Evolutionary conservation across 2,888 invertebrate genomes (phyloP), one percentile per base, ranked within the genome.

Genomic region (Altica lythri): DNA sequence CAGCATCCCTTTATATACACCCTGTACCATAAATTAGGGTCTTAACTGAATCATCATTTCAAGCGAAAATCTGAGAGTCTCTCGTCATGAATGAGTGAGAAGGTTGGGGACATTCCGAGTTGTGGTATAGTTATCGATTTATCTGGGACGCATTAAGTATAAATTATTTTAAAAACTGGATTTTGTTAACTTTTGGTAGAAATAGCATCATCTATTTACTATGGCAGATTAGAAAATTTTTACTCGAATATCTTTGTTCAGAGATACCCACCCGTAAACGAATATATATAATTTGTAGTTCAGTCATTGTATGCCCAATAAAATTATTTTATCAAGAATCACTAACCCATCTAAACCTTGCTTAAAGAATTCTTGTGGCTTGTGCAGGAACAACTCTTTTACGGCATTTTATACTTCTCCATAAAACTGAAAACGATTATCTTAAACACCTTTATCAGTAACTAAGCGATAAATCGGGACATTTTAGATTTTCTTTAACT

Each of bases 71-170:
- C 47, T 40, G 43, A 27, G 45, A 53, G 34, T 12, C 44, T 48
- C 53, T 48, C 48, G 51, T 25, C 51, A 53, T 59, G 55, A 61
- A 59, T 57, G 54, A 55, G 48, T 54, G 53, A 57, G 56, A 54
- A 56, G 58, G 55, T 54, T 59, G 58, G 60, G 60, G 60, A 54
- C 59, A 59, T 40, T 25, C 35, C 25, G 19, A 44, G 30, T 17
- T 44, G 9, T 4, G 25, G 40, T 42, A 29, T 14, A 18, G 30
- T 10, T 50, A 57, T 57, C 49, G 57, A 57, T 53, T 57, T 49
- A 14, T 8, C 13, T 16, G 46, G 25, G 35, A 10, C 35, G 46
- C 35, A 34, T 46, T 35, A 14, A 25, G 35, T n/a, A 19, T 13
- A 14, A 18, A 18, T n/a, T 42, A 25, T 5, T 12, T 19, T 14